These are phyloP conservation scores for Anoplophora glabripennis DNA, from an alignment of 1,140 invertebrate genomes.

Conservation along the genomic window DNA sequence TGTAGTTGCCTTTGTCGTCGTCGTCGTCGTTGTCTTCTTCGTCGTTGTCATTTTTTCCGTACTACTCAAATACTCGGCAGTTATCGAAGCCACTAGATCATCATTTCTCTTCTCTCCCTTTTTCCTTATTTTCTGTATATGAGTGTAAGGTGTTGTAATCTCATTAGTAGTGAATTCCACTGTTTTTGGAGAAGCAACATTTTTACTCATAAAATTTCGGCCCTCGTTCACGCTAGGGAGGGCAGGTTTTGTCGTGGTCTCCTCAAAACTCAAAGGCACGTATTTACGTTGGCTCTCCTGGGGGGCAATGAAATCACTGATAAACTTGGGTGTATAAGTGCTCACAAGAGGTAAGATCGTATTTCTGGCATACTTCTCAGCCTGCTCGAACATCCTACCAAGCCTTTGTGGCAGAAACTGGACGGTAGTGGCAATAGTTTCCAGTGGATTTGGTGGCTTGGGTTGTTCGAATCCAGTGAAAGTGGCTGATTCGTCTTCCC, in stretches of 20 bases:
- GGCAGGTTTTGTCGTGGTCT: conserved; percentile 1
- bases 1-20: not conserved
- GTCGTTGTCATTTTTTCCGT: not conserved
- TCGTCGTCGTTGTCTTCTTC: not conserved
- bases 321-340: conserved; percentile 68
- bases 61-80: not conserved
- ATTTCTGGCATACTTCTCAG: conserved; percentile 74
- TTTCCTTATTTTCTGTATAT: conserved; percentile 42
- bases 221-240: not conserved
- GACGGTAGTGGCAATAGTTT: conserved; percentile 61
- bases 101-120: conserved; percentile 19
- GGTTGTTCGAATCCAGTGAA: conserved; percentile 9
- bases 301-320: conserved; percentile 44
- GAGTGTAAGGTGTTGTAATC: conserved; percentile 30
- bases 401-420: conserved; percentile 74
- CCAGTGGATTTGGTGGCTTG: conserved; percentile 26
- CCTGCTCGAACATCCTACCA: conserved; percentile 73
- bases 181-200: conserved; percentile 7
- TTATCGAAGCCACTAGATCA: not conserved
- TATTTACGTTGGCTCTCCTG: conserved; percentile 34
- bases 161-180: not conserved
- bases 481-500: conserved; percentile 34
- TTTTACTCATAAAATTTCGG: conserved; percentile 4
- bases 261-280: conserved; percentile 41
- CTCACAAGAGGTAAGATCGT: conserved; percentile 71